Percentiles rank a stretch among this genome's conserved stretches.
Conservation (phyloP, 2,888 invertebrate genomes). For the Lasioglossum pauxillum region DNA sequence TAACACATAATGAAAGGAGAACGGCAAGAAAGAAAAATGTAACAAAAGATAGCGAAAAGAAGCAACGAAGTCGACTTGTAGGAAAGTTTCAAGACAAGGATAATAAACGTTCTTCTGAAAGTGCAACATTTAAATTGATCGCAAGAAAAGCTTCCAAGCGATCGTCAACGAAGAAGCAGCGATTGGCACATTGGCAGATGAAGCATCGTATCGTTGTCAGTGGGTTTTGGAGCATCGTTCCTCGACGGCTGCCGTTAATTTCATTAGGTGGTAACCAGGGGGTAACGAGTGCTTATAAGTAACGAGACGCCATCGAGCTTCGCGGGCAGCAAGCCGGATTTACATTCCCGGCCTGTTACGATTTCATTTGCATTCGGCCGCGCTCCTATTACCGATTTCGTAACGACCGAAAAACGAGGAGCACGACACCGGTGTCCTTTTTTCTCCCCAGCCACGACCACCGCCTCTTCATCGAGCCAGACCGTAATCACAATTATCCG, state of each 20-base stretch:
- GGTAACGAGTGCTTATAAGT: conserved; percentile 61
- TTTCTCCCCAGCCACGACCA: background rate
- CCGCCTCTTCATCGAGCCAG: conserved; percentile 38
- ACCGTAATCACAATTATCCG: conserved; percentile 69
- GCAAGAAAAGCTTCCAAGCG: background rate
- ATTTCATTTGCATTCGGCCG: conserved; percentile 65
- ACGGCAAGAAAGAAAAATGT: background rate
- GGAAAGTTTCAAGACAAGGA: background rate
- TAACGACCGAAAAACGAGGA: conserved; percentile 58
- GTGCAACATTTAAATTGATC: background rate
- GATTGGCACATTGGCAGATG: background rate
- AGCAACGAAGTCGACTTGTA: background rate
- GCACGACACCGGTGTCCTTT: conserved; percentile 27
- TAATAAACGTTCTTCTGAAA: background rate
- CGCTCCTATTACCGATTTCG: conserved; percentile 59
- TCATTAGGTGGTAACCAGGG: conserved; percentile 49
- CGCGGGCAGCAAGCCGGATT: conserved; percentile 44
- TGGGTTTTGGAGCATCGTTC: background rate
- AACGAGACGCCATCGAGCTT: conserved; percentile 48
- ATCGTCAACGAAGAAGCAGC: background rate
- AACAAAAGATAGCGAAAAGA: background rate
- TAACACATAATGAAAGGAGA: background rate
- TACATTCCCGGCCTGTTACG: conserved; percentile 61
- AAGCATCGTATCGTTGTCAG: background rate
- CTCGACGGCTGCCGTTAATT: conserved; percentile 46